These are phyloP conservation scores for Mythimna impura DNA, from an alignment of 2,888 invertebrate species.

Conservation along the genomic window DNA sequence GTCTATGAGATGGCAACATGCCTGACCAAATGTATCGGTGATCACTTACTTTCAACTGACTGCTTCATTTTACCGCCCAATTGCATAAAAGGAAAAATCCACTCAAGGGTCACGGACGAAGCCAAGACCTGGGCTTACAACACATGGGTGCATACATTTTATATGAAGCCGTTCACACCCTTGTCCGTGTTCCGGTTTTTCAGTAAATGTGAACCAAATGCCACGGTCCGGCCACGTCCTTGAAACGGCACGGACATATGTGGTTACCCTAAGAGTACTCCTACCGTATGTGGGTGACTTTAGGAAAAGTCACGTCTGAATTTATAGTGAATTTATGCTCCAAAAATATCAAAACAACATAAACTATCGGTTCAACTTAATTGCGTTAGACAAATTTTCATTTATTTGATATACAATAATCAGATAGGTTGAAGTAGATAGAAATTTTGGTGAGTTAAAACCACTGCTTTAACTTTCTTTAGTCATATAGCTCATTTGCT, in stretches of 20 bases:
- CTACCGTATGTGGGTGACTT: not conserved
- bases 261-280: not conserved
- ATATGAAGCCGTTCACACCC: conserved; percentile 6
- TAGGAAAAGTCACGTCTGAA: conserved; percentile 2
- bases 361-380: not conserved
- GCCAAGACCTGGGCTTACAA: not conserved
- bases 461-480: no score
- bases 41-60: no score
- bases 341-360: not conserved
- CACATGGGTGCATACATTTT: not conserved
- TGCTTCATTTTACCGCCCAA: no score
- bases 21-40: no score
- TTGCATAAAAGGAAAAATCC: not conserved
- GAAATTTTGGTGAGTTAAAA: no score
- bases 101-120: not conserved
- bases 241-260: conserved; percentile 10
- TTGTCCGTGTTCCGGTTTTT: not conserved
- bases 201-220: conserved; percentile 14
- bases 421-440: no score
- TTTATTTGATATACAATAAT: no score
- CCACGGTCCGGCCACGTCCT: conserved; percentile 1
- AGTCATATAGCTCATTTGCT: no score
- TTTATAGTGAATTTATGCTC: not conserved
- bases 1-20: no score
- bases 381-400: no score